Base-by-base conservation (phyloP, 2,888 invertebrate species). In the Pardosa pseudoannulata region DNA sequence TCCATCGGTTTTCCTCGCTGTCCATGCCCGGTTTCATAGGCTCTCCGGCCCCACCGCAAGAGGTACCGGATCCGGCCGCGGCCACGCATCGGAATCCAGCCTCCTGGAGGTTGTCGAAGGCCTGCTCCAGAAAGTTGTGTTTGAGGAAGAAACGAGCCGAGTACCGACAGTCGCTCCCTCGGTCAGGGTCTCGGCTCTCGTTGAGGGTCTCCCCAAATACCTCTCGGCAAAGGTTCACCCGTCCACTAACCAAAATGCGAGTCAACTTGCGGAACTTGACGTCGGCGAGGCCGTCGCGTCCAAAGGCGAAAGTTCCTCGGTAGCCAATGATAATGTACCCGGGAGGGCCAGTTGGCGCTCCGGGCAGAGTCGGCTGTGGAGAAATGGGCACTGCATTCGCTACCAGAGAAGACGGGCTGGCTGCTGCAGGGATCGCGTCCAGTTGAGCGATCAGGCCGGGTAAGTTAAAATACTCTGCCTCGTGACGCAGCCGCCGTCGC, bases 1-100 rank as follows among this genome's bases (percentile, higher is more conserved):
- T 98, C 99, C 99, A 99, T 92, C 98, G 97, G 92, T 97, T 97
- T 92, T 99, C 99, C 92, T 99, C 99, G 29, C 96, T 95, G 92
- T 99, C 99, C 89, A 98, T 96, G 46, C 98, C 98, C 0, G 98
- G 98, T 91, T 98, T 98, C 68, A 97, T 94, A 90, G 97, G 97
- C 39, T 95, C 95, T 31, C 81, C 88, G 9, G 76, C 79, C 28
- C 91, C 90, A 41, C 96, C 95, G 5, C 93, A 93, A 27, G 98
- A 96, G 0, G 98, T 97, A 79, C 98, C 97, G 79, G 96, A 96
- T 75, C 97, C 98, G 91, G 97, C 97, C 91, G 97, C 96, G 68
- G 91, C 91, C 13, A 91, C 90, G 87, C 92, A 96, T 94, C 79
- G 94, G 89, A 92, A 92, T 95, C 97, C 92, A 95, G 95, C 90